Evolutionary conservation across 2,888 invertebrate genomes (phyloP).

Genomic region (Halictus ligatus): DNA sequence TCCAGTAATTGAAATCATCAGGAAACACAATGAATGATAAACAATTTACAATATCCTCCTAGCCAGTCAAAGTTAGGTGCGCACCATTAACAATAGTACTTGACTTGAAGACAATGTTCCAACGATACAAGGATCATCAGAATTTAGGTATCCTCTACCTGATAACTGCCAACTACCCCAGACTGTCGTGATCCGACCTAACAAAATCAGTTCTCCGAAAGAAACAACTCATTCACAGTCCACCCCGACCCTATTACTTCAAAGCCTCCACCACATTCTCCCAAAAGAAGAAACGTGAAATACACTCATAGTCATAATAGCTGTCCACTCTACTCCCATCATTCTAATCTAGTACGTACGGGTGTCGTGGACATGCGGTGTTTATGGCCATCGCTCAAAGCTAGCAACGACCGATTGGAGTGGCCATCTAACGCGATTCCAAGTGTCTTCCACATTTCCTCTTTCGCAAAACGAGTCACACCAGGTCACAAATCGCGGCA

Average conservation of each 20-base stretch:
- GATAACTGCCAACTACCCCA: background rate
- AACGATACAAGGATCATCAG: background rate
- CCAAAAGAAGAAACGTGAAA: constrained; percentile 3
- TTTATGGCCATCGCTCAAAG: background rate
- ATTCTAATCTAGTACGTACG: background rate
- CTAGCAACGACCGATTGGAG: constrained; percentile 3
- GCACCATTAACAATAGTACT: background rate
- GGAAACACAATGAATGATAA: background rate
- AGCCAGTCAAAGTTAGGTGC: background rate
- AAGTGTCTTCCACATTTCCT: constrained; percentile 14
- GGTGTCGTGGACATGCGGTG: background rate
- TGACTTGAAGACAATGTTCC: background rate
- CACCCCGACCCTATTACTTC: background rate
- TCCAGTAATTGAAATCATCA: background rate
- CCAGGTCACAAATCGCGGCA: constrained; percentile 18
- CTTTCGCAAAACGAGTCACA: constrained; percentile 2
- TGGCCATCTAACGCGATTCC: background rate
- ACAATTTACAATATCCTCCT: background rate
- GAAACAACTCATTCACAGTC: background rate
- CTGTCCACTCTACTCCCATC: background rate
- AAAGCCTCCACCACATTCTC: background rate
- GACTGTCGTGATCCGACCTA: background rate
- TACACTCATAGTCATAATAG: background rate
- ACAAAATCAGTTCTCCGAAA: background rate
- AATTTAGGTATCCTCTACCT: background rate